Evolutionary conservation across 1,140 invertebrate genomes (phyloP), one percentile per base, ranked within the genome.

Genomic region (Micrasema minimum): DNA sequence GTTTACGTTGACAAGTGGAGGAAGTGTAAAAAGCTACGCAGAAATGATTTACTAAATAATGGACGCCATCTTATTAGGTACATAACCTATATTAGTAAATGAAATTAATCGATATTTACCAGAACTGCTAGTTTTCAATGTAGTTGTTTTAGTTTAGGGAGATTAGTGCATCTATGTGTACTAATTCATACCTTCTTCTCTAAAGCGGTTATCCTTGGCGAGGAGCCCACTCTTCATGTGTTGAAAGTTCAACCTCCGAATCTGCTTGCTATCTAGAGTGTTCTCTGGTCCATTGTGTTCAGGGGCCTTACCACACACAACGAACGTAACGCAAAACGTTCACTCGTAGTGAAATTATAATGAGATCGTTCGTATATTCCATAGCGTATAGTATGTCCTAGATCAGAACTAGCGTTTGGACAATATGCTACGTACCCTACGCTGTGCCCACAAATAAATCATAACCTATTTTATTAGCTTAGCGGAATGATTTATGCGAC

Each of bases 221-320:
- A 10, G 26, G 26, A 55, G 18, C 51, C 51, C 51, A 55, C 51
- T 55, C 14, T 26, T 1, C 6, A 2, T 11, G 11, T 12, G 51
- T 55, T 26, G 51, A 55, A 55, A 55, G 51, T 55, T 55, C 26
- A 55, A 51, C 12, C 48, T 51, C 48, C n/a, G n/a, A n/a, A n/a
- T n/a, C n/a, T n/a, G n/a, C n/a, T n/a, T n/a, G n/a, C n/a, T n/a
- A n/a, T n/a, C n/a, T n/a, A n/a, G n/a, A n/a, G n/a, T 12, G 48
- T 11, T 51, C 48, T 51, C 20, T 5, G 20, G 20, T 51, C 20
- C 22, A 51, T 51, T 51, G 12, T 51, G 48, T 10, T 11, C 16
- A 51, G 22, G 22, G 16, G 16, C 14, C 16, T 10, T 51, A 0
- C 22, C 14, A 22, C 4, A 18, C 20, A 14, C 22, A 23, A 23